A percentile compares a stretch with the other conserved stretches of the same genome.
These are phyloP conservation scores for Aradophagus sp. DNA, from an alignment of 1,140 invertebrate species.

Conservation along the genomic window DNA sequence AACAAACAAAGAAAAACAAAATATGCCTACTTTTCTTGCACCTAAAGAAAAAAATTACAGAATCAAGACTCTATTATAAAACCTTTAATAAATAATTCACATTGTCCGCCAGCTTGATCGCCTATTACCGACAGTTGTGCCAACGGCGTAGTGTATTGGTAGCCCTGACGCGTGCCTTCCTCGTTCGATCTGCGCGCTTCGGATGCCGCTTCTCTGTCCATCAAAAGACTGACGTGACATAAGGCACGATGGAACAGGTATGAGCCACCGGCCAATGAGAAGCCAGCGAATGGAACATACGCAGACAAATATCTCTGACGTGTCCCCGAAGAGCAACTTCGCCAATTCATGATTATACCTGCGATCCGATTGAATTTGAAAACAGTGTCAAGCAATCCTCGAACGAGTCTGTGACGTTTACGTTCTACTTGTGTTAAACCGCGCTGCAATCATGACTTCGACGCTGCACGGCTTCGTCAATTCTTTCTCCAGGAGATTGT, in stretches of 20 bases:
- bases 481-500: slow-evolving; percentile 71
- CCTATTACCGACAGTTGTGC: no score
- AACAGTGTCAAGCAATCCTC: slow-evolving; percentile 36
- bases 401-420: slow-evolving; percentile 20
- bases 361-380: slow-evolving; percentile 53
- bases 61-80: no score
- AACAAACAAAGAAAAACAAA: no score
- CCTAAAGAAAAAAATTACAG: no score
- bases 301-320: slow-evolving; percentile 70
- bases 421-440: slow-evolving; percentile 15
- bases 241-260: slow-evolving; percentile 15
- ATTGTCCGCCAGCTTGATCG: no score
- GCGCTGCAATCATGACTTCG: slow-evolving; percentile 64
- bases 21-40: no score
- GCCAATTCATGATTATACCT: slow-evolving; percentile 63
- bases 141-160: neutral
- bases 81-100: no score
- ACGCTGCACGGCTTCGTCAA: slow-evolving; percentile 65
- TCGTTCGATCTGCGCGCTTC: neutral
- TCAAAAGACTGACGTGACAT: slow-evolving; percentile 32
- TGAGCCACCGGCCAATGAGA: slow-evolving; percentile 55
- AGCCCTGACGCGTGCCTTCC: neutral
- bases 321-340: slow-evolving; percentile 67
- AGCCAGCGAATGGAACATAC: slow-evolving; percentile 56
- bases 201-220: slow-evolving; percentile 4